A percentile compares a stretch with the other conserved stretches of the same genome.
Evolutionary conservation across 2,797 vertebrate species (phyloP).

Genomic region (Rhynchotus rufescens): DNA sequence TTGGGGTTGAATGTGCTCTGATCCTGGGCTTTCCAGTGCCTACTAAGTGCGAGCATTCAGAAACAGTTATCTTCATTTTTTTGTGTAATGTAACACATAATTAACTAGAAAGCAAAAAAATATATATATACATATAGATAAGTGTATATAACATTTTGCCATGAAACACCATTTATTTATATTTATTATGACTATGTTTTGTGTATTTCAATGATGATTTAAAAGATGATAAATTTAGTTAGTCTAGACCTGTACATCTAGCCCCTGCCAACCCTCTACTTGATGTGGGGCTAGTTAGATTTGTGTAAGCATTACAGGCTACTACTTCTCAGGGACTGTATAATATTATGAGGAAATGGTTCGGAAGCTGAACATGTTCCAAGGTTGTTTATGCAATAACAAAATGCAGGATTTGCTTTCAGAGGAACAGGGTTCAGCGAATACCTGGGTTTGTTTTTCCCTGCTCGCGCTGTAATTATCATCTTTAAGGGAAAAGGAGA

Average conservation of each 20-base stretch:
- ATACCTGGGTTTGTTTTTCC: background rate
- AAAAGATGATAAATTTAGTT: background rate
- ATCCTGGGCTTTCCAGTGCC: background rate
- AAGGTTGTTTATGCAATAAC: background rate
- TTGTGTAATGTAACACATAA: background rate
- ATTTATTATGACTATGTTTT: background rate
- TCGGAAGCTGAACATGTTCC: background rate
- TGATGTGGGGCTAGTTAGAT: background rate
- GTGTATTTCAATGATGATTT: background rate
- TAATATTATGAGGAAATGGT: background rate
- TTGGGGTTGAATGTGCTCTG: background rate
- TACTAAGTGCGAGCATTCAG: background rate
- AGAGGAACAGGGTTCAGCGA: background rate
- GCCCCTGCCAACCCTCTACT: background rate
- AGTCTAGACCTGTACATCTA: background rate
- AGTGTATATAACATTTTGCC: no score
- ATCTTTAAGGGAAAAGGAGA: slow-evolving; percentile 9
- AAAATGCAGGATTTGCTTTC: background rate
- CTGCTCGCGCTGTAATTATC: slow-evolving; percentile 4
- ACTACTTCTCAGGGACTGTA: background rate
- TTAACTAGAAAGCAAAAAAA: background rate
- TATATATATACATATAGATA: background rate
- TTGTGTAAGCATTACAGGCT: background rate
- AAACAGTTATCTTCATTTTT: background rate
- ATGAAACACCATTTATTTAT: background rate